A percentile compares a stretch with the other conserved stretches of the same genome.
phyloP scores from a whole-genome alignment of 2,888 invertebrate genomes.

The Capitulum mitella region DNA sequence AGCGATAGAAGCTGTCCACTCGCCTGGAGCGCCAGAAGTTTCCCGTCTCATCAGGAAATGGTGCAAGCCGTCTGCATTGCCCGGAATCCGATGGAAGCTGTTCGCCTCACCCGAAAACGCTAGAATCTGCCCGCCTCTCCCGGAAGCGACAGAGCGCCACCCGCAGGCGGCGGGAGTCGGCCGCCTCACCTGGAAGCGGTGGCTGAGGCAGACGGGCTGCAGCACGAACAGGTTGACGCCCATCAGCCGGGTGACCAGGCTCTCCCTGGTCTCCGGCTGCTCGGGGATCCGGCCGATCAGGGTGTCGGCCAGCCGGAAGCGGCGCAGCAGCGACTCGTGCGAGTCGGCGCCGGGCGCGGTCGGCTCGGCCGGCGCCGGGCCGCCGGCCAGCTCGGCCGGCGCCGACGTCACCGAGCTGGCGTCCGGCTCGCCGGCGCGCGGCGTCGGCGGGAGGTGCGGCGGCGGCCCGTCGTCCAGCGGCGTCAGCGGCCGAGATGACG shows the following conservation, averaged over 20 bases:
- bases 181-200: not conserved
- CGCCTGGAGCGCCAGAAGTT: too few species aligned
- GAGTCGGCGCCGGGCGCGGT: not conserved
- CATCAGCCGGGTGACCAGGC: not conserved
- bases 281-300: constrained; percentile 9
- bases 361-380: not conserved
- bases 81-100: too few species aligned
- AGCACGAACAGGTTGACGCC: not conserved
- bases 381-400: not conserved
- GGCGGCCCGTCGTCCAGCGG: not conserved
- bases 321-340: not conserved
- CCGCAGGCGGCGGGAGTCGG: too few species aligned
- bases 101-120: too few species aligned
- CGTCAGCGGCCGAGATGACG: not conserved
- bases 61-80: too few species aligned
- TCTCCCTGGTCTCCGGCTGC: constrained; percentile 11
- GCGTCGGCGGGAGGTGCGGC: not conserved
- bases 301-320: not conserved
- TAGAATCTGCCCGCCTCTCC: too few species aligned
- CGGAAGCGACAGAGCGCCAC: too few species aligned
- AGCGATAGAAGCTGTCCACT: too few species aligned
- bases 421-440: not conserved
- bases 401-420: not conserved
- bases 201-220: not conserved
- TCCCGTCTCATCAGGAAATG: too few species aligned